Evolutionary conservation across 2,888 invertebrate species (phyloP), one percentile per base, ranked within the genome.

Genomic region (Spisula subtruncata): DNA sequence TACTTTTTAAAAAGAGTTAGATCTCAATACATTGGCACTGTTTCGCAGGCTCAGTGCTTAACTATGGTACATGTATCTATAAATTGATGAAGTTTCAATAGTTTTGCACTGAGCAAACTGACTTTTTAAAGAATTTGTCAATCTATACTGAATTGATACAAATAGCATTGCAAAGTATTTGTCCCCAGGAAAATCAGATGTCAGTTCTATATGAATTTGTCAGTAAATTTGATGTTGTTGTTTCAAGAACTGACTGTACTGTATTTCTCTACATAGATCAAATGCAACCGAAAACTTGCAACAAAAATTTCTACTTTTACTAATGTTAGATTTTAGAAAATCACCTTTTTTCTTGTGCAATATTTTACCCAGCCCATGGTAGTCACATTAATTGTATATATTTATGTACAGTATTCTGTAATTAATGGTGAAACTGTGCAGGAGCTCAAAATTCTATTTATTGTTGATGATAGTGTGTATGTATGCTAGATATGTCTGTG

Each of bases 311-410:
- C 25, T n/a, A 14, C 25, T 48, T 5, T 81, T 48, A 46, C 29
- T n/a, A 46, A 25, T 41, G 41, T 41, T 48, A 81, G 46, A 46
- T 48, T 48, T 81, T 81, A 81, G 48, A 48, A 41, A 18, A 79
- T 79, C 20, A 32, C 46, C 41, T 25, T 75, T 84, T 35, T 51
- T 56, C 85, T 81, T 83, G 90, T 90, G 90, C 90, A 90, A 90
- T 90, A 90, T 83, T 87, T 84, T 60, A 81, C 48, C 16, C 51
- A 60, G 85, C 85, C 87, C 87, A 87, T 87, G 85, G 84, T 90
- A 87, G 87, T 90, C 90, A 90, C 87, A 90, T 90, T 87, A 87
- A 56, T 48, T 90, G 87, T 87, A 90, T 29, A 87, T 90, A 90
- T 79, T n/a, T 79, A 54, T 88, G 87, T 88, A 83, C 83, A 83